phyloP scores from a whole-genome alignment of 2,113 vertebrate genomes.

The Butorides virescens region DNA sequence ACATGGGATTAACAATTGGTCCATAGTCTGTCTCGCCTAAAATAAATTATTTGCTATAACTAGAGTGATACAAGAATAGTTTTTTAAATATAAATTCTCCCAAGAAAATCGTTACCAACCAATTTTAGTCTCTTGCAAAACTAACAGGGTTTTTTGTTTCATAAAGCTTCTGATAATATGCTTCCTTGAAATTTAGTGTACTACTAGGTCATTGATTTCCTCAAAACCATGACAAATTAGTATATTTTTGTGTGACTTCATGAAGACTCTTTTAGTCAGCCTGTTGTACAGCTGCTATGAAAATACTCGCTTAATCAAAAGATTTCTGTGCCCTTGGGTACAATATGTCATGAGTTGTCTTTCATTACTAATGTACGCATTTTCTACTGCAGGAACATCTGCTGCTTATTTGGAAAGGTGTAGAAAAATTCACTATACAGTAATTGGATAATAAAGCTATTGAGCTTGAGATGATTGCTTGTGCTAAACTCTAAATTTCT shows the following conservation, averaged over 20 bases:
- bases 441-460: constrained; percentile 48
- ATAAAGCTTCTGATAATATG: not conserved
- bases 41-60: not conserved
- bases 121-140: not conserved
- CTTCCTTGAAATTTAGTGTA: not conserved
- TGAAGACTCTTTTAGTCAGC: not conserved
- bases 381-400: constrained; percentile 17
- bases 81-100: not conserved
- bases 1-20: not conserved
- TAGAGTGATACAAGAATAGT: not conserved
- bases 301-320: constrained; percentile 49
- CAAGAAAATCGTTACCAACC: not conserved
- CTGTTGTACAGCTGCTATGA: not conserved
- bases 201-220: not conserved
- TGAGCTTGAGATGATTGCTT: constrained; percentile 18
- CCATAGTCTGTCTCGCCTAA: not conserved
- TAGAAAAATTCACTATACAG: constrained; percentile 6
- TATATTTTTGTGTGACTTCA: not conserved
- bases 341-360: constrained; percentile 34
- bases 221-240: not conserved
- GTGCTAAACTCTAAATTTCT: not conserved
- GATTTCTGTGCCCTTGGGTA: constrained; percentile 13
- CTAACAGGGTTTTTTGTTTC: not conserved
- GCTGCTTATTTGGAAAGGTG: not conserved
- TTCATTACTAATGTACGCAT: not conserved